Base-by-base conservation (phyloP, 2,888 invertebrate species). In the Crepidodera aurea region DNA sequence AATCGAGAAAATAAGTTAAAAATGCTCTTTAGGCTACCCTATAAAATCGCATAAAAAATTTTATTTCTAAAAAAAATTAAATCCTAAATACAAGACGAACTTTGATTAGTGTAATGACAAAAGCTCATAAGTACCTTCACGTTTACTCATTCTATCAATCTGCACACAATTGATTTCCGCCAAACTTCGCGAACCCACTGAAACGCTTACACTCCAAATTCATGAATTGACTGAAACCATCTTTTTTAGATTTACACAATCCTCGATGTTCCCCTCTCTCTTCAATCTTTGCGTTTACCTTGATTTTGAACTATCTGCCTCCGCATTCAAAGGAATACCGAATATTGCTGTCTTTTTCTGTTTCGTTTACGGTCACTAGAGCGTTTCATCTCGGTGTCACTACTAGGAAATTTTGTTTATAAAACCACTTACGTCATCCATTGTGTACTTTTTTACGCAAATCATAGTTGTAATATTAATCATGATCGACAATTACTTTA, bases 351-450 rank as follows among this genome's bases (percentile, higher is more conserved):
- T 56, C 46, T 15, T 37, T 56, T 22, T 56, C 25, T 37, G 12
- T 37, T 46, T 12, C 27, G 15, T 44, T n/a, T 27, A 16, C 48
- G 13, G 19, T 22, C n/a, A 13, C 8, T 5, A 15, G n/a, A 25
- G 15, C 37, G 16, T 46, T 46, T 53, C 34, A 29, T 39, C 54
- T 66, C 63, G 62, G 60, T 66, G 42, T 62, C 62, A 62, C 64
- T 66, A 64, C 61, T 68, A 56, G 70, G 70, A 68, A 71, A 69
- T 67, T 69, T 69, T 62, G 56, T 56, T 61, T 61, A 56, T 60
- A 62, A 63, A 56, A 58, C 48, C 46, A 32, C 56, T 69, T 69
- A 66, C 69, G 68, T 72, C 69, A 71, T 62, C 60, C 54, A 68
- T 64, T 66, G 51, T 65, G 60, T 57, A 37, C 56, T 66, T 64